Base-by-base conservation (phyloP, 1,140 invertebrate species). In the Drosophila mauritiana region DNA sequence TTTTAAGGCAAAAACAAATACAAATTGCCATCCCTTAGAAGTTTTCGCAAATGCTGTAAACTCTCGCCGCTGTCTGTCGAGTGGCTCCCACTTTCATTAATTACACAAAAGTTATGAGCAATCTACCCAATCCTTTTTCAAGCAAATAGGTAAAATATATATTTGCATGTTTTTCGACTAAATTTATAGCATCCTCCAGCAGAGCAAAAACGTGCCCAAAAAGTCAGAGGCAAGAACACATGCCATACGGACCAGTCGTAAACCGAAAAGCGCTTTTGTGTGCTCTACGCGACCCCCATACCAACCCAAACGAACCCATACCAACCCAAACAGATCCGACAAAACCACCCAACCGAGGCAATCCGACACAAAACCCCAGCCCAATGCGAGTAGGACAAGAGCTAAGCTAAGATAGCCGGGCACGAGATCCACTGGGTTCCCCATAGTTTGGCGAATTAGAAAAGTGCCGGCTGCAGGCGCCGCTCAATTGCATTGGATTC, bases 391-490 rank as follows among this genome's bases (percentile, higher is more conserved):
- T 45, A 34, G 27, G 75, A 61, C 51, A 65, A 48, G 22, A 57
- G 48, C 40, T 43, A 15, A 54, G 43, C 54, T 42, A 49, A 39
- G 36, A 40, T 54, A 17, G 27, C 55, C 17, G 40, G 67, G 51
- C 49, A 48, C 31, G 42, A 20, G 45, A 34, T 31, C 67, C 67
- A 37, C 42, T 36, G 36, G 64, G 25, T 48, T 15, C 52, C 68
- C 68, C 68, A 70, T 72, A 84, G 70, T 80, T 76, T 39, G 56
- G 59, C 67, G 84, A 88, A 86, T 86, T 86, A 86, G 72, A 86
- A 82, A 83, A 83, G 83, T 89, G 83, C 70, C 76, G 80, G 79
- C 72, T 67, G 80, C 83, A 89, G 83, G 83, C 83, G 83, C 83
- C 83, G 65, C 79, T 83, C 83, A 86, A 86, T 83, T 88, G 57